Evolutionary conservation across 2,888 invertebrate genomes (phyloP), one percentile per base, ranked within the genome.

Genomic region (Drosophila mayaguana): DNA sequence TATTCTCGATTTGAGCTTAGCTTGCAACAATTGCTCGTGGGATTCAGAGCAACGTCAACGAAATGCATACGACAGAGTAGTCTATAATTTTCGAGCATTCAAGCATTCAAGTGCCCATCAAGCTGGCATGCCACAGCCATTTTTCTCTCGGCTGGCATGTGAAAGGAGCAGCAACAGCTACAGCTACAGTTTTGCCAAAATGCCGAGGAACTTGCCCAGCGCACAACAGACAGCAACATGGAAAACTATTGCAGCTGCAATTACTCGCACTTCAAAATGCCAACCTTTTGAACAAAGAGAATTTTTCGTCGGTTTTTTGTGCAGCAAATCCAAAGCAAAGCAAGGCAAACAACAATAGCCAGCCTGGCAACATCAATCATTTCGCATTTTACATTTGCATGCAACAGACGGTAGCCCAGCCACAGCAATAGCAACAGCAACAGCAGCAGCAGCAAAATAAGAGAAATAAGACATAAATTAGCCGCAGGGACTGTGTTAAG

Each of bases 171-270:
- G 48, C 59, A 56, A 63, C 55, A 85, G 25, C 72, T 53, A 45
- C 59, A 56, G 66, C 55, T 51, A 63, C 40, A 59, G 63, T 75
- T 69, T 81, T 81, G 82, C 88, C 85, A 72, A 88, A 88, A 88
- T 81, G 76, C 71, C 79, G 45, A 70, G 79, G 62, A 70, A 81
- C 84, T 78, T 75, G 82, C 70, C 69, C 83, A 70, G 28, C 2
- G 28, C 28, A 28, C 28, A 28, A 28, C 28, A 28, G 73, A 67
- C 68, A 83, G 55, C 62, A 72, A 88, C 84, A 88, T 81, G 84
- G 83, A 84, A 88, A 88, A 86, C 83, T 88, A 88, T 84, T 84
- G 89, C 87, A 86, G 84, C 84, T 88, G 89, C 84, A 84, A 84
- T 84, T 88, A 84, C 89, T 84, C 87, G 84, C 88, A 84, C 89